Conservation (phyloP, 1,140 invertebrate genomes). For the Fopius arisanus region DNA sequence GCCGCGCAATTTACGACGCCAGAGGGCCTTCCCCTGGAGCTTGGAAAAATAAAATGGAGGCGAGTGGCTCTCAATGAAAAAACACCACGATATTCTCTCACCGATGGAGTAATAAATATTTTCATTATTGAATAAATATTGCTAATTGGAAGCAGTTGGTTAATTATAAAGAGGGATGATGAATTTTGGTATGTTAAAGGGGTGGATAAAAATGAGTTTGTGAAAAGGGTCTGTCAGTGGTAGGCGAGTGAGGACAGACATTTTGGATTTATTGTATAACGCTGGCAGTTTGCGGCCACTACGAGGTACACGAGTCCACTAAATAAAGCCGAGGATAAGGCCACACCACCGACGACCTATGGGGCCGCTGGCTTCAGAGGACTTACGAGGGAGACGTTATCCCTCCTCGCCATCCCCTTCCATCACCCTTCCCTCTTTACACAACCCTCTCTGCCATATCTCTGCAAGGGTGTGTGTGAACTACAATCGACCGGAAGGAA, state of each 20-base stretch:
- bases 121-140: no score
- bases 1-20: slow-evolving; percentile 56
- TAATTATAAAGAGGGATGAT: no score
- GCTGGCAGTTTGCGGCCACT: slow-evolving; percentile 40
- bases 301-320: slow-evolving; percentile 53
- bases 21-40: neutral
- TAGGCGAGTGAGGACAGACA: slow-evolving; percentile 40
- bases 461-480: neutral
- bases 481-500: slow-evolving; percentile 56
- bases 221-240: slow-evolving; percentile 16
- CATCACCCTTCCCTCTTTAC: slow-evolving; percentile 16
- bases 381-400: slow-evolving; percentile 38
- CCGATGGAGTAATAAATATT: no score
- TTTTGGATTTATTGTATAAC: slow-evolving; percentile 51
- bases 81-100: slow-evolving; percentile 47
- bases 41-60: neutral
- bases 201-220: slow-evolving; percentile 26
- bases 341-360: slow-evolving; percentile 34
- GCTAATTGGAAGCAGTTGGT: no score
- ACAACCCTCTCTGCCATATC: neutral
- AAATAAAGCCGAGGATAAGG: slow-evolving; percentile 54
- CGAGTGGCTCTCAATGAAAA: slow-evolving; percentile 45
- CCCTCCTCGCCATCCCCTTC: slow-evolving; percentile 25
- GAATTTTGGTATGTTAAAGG: no score
- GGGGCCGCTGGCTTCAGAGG: slow-evolving; percentile 18